phyloP scores from a whole-genome alignment of 2,113 vertebrate species.

The Ginglymostoma cirratum region DNA sequence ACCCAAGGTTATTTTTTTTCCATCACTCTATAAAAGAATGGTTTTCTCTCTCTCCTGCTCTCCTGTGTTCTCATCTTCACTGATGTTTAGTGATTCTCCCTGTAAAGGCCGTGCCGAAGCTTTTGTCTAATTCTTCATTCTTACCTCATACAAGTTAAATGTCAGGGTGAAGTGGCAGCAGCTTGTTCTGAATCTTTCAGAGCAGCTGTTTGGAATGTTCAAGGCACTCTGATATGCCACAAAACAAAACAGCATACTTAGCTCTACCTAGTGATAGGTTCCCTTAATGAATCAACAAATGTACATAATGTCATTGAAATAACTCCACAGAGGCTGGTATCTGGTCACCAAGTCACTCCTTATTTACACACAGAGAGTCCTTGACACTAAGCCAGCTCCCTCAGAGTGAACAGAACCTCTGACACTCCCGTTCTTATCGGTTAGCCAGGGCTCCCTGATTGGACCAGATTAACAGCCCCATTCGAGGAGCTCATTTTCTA shows the following conservation, averaged over 20 bases:
- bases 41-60: not conserved
- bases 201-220: not conserved
- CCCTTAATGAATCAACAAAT: not conserved
- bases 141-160: not conserved
- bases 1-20: not conserved
- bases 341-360: no score
- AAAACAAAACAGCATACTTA: not conserved
- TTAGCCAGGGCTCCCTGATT: no score
- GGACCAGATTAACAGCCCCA: no score
- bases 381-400: no score
- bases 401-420: no score
- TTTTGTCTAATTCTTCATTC: not conserved
- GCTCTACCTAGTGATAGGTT: not conserved
- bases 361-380: no score
- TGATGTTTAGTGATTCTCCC: no score
- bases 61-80: not conserved
- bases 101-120: no score
- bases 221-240: not conserved
- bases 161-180: not conserved
- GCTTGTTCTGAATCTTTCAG: not conserved
- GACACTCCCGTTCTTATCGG: no score
- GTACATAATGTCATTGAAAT: not conserved
- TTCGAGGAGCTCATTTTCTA: no score
- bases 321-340: no score
- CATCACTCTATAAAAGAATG: not conserved